Evolutionary conservation across 2,797 vertebrate species (phyloP).

Genomic region (Echiichthys vipera): DNA sequence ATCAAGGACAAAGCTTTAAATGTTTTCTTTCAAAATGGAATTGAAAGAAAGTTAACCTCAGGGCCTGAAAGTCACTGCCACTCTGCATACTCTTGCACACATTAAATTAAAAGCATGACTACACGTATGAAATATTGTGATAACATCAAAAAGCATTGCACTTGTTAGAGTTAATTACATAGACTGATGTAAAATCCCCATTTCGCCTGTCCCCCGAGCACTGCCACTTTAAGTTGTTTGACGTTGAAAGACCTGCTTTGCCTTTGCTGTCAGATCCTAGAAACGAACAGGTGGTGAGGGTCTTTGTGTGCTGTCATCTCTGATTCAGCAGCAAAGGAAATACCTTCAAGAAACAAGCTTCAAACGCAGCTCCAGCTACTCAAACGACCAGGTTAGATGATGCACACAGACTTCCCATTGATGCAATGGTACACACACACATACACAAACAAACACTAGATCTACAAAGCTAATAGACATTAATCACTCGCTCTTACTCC

Average conservation of each 20-base stretch:
- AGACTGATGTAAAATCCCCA: constrained; percentile 8
- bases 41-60: neutral
- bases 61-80: neutral
- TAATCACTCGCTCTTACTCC: constrained; percentile 32
- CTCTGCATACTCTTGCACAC: neutral
- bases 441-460: constrained; percentile 13
- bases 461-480: constrained; percentile 38
- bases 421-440: constrained; percentile 31
- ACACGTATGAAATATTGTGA: constrained; percentile 18
- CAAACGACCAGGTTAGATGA: constrained; percentile 39
- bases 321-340: constrained; percentile 50
- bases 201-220: constrained; percentile 42
- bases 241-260: constrained; percentile 51
- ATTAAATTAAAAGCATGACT: neutral
- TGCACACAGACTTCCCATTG: constrained; percentile 20
- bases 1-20: neutral
- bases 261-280: constrained; percentile 58
- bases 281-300: constrained; percentile 57
- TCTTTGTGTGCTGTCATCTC: constrained; percentile 63
- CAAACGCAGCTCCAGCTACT: constrained; percentile 45
- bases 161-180: too few relatives aligned
- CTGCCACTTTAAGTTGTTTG: constrained; percentile 40
- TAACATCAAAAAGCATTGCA: too few relatives aligned
- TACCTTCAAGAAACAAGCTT: constrained; percentile 49
- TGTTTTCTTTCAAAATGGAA: neutral